Conservation (phyloP, 92 coral and sea anemone genomes). For the Desmophyllum pertusum region DNA sequence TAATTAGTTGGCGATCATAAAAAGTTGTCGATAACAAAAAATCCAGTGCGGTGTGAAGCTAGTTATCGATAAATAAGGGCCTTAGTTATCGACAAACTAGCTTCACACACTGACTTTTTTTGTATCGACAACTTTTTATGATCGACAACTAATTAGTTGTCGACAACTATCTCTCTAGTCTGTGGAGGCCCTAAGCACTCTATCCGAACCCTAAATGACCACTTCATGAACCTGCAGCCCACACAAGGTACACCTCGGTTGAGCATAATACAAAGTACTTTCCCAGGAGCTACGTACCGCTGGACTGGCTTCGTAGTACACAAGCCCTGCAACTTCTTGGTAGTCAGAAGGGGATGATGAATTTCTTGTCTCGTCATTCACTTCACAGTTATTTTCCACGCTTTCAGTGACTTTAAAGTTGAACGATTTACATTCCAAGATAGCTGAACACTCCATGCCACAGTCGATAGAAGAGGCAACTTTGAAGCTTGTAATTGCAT, state of each 20-base stretch:
- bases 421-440: not conserved
- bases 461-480: not conserved
- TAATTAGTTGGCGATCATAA: too few relatives aligned
- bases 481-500: not conserved
- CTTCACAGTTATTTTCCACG: not conserved
- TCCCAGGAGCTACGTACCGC: not conserved
- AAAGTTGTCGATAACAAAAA: too few relatives aligned
- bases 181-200: too few relatives aligned
- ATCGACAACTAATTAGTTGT: too few relatives aligned
- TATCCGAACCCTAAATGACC: too few relatives aligned
- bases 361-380: constrained; percentile 1
- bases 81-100: too few relatives aligned
- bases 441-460: not conserved
- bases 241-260: not conserved
- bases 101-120: too few relatives aligned
- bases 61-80: too few relatives aligned
- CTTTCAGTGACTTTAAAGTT: not conserved
- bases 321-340: not conserved
- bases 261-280: not conserved
- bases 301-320: not conserved
- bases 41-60: too few relatives aligned
- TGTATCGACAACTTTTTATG: too few relatives aligned
- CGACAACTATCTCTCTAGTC: too few relatives aligned
- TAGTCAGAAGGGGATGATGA: not conserved
- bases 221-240: too few relatives aligned